A percentile compares a stretch with the other conserved stretches of the same genome.
These are phyloP conservation scores for Hemibagrus guttatus DNA, from an alignment of 2,797 vertebrate species.

Conservation along the genomic window DNA sequence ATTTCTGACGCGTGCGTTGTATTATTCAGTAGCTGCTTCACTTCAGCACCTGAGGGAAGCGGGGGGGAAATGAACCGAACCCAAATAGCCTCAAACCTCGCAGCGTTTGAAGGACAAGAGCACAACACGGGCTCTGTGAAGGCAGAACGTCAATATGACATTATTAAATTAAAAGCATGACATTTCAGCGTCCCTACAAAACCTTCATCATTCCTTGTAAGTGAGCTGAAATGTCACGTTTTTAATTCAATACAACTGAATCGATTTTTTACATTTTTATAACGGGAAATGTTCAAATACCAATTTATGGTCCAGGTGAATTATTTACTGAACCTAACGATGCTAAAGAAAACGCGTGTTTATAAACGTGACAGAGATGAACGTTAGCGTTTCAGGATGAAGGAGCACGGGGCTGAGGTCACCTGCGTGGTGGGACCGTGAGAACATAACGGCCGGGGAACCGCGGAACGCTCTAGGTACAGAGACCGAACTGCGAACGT, in stretches of 20 bases:
- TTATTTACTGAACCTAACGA: not conserved
- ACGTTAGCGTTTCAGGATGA: not conserved
- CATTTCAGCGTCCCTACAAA: conserved; percentile 1
- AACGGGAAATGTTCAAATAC: conserved; percentile 5
- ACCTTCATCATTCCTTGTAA: conserved; percentile 15
- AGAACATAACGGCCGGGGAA: not conserved
- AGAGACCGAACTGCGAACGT: too few species aligned
- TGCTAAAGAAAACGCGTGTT: too few species aligned
- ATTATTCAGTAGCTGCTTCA: not conserved
- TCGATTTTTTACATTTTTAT: not conserved
- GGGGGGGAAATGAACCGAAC: not conserved
- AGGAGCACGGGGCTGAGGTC: not conserved
- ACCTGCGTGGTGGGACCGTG: not conserved
- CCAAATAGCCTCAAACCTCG: not conserved
- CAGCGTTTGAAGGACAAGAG: not conserved
- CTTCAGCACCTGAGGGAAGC: not conserved
- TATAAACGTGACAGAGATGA: not conserved
- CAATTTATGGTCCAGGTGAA: not conserved
- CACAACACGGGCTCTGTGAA: not conserved
- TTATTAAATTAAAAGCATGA: conserved; percentile 28
- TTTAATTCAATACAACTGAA: not conserved
- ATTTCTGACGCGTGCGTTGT: not conserved
- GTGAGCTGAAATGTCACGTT: conserved; percentile 18
- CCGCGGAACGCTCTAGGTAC: not conserved
- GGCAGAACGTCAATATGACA: conserved; percentile 2